Conservation (phyloP, 2,113 vertebrate genomes). For the Brachypteracias leptosomus region DNA sequence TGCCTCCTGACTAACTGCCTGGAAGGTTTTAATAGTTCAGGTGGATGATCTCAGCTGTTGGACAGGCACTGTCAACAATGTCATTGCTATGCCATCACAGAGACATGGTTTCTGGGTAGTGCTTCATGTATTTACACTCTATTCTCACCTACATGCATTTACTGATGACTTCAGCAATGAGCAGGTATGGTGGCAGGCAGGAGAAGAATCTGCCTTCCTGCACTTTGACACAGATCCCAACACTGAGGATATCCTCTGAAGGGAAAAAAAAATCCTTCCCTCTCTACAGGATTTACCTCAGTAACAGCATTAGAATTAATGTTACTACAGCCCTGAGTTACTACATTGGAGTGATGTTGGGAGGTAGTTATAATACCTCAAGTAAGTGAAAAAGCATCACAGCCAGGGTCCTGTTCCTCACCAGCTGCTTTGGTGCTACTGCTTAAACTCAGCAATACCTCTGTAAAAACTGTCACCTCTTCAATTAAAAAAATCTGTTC, state of each 20-base stretch:
- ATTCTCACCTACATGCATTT: neutral
- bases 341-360: neutral
- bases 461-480: neutral
- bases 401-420: neutral
- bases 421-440: neutral
- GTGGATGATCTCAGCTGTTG: neutral
- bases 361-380: neutral
- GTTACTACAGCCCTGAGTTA: neutral
- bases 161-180: neutral
- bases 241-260: neutral
- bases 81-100: neutral
- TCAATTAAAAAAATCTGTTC: neutral
- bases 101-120: neutral
- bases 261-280: neutral
- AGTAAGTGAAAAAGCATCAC: neutral
- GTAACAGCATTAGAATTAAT: neutral
- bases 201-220: neutral
- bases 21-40: neutral
- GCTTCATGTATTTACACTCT: neutral
- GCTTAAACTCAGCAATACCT: neutral
- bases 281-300: neutral
- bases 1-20: neutral
- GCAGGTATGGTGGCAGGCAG: neutral
- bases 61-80: neutral
- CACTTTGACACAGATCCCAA: neutral